Conservation (phyloP, 2,797 vertebrate species). For the Huso huso region DNA sequence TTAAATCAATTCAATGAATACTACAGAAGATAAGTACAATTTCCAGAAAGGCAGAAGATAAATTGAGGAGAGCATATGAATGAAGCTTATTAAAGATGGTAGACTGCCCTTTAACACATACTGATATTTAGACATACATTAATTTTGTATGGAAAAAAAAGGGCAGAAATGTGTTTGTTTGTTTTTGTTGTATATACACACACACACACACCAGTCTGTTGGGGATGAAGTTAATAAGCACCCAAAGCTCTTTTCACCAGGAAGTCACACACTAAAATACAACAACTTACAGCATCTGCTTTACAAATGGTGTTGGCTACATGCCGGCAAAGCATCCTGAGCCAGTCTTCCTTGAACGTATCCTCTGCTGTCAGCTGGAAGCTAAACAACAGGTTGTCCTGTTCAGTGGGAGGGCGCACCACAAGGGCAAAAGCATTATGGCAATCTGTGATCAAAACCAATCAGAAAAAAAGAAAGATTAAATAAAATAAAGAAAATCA, state of each 20-base stretch:
- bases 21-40: too few species aligned
- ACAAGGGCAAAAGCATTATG: constrained; percentile 88
- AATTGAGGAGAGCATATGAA: too few species aligned
- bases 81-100: too few species aligned
- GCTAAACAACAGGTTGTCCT: constrained; percentile 87
- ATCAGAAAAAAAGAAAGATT: not conserved
- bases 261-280: not conserved
- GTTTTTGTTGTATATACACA: not conserved
- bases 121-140: not conserved
- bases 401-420: constrained; percentile 88
- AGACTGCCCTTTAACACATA: too few species aligned
- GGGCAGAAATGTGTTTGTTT: not conserved
- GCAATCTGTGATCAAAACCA: constrained; percentile 64
- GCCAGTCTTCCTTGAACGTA: constrained; percentile 76
- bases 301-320: constrained; percentile 96
- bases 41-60: too few species aligned
- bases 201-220: not conserved
- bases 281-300: constrained; percentile 81
- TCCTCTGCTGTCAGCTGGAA: constrained; percentile 89
- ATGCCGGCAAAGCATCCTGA: constrained; percentile 82
- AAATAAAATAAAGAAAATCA: too few species aligned
- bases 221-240: not conserved
- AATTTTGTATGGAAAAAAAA: not conserved
- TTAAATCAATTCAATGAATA: not conserved
- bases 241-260: not conserved